Evolutionary conservation across 2,888 invertebrate species (phyloP).

Genomic region (Platerodrilus igneus): DNA sequence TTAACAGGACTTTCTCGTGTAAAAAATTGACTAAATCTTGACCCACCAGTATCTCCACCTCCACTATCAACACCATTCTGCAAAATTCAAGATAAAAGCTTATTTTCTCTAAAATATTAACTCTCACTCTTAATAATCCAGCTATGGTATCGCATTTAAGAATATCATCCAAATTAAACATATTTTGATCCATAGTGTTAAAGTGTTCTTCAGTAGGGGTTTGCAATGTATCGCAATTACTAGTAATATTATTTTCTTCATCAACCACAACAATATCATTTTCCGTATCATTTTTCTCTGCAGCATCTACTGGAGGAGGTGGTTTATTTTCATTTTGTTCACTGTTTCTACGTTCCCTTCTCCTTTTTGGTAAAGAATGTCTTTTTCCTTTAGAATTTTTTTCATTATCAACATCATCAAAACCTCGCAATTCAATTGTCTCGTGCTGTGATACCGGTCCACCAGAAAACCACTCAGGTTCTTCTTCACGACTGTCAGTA

Average conservation of each 20-base stretch:
- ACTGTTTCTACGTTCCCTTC: slow-evolving; percentile 14
- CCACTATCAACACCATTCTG: slow-evolving; percentile 64
- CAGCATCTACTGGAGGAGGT: slow-evolving; percentile 2
- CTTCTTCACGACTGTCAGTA: slow-evolving; percentile 57
- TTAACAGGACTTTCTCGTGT: slow-evolving; percentile 60
- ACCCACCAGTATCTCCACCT: slow-evolving; percentile 53
- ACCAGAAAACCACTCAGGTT: slow-evolving; percentile 88
- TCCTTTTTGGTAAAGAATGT: slow-evolving; percentile 44
- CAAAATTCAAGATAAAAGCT: slow-evolving; percentile 23
- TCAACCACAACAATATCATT: too few species aligned
- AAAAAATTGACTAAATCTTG: slow-evolving; percentile 80
- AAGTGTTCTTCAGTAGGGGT: slow-evolving; percentile 27
- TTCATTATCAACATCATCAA: slow-evolving; percentile 71
- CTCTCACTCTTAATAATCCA: slow-evolving; percentile 63
- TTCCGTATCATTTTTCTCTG: too few species aligned
- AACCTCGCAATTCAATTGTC: slow-evolving; percentile 89
- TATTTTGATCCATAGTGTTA: slow-evolving; percentile 25
- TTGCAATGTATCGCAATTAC: slow-evolving; percentile 15
- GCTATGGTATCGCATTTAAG: slow-evolving; percentile 76
- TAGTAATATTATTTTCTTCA: slow-evolving; percentile 5
- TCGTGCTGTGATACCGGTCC: slow-evolving; percentile 89
- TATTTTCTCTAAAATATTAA: neutral
- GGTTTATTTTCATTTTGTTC: slow-evolving; percentile 28
- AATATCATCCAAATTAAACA: slow-evolving; percentile 81
- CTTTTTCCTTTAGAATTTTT: too few species aligned